Conservation (phyloP, 2,113 vertebrate genomes). For the Eurypyga helias region DNA sequence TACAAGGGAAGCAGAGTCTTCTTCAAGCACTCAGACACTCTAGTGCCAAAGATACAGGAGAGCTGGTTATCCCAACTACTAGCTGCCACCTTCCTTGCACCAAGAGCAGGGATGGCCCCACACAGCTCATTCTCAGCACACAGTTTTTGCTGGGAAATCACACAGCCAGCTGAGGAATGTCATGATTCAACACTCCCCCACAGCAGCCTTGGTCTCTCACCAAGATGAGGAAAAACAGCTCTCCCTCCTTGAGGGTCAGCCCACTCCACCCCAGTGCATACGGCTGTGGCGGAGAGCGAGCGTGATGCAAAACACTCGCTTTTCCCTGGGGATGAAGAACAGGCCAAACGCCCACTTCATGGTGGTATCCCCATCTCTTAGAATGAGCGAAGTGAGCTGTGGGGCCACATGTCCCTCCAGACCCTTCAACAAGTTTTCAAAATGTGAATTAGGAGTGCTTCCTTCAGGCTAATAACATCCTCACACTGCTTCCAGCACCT, state of each 20-base stretch:
- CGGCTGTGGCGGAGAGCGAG: background rate
- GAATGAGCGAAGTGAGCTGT: background rate
- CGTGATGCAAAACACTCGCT: fast-evolving
- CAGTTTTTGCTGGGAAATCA: background rate
- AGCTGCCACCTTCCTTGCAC: background rate
- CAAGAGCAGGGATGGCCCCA: background rate
- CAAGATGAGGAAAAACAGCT: background rate
- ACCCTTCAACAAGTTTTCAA: background rate
- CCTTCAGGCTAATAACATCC: background rate
- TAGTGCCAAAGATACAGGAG: background rate
- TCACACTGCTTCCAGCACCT: background rate
- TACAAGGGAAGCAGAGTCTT: background rate
- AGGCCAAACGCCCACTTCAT: background rate
- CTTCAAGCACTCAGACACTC: background rate
- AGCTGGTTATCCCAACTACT: background rate
- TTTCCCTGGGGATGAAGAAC: background rate
- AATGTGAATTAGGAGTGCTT: background rate
- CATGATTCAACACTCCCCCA: background rate
- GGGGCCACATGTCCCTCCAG: background rate
- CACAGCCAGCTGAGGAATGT: background rate
- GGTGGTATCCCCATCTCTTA: background rate
- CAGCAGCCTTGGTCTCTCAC: background rate
- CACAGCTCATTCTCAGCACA: background rate
- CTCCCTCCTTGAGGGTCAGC: background rate
- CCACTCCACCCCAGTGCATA: background rate